Percentiles rank a stretch among this genome's conserved stretches.
Evolutionary conservation across 2,113 vertebrate species (phyloP).

Genomic region (Apodemus sylvaticus): DNA sequence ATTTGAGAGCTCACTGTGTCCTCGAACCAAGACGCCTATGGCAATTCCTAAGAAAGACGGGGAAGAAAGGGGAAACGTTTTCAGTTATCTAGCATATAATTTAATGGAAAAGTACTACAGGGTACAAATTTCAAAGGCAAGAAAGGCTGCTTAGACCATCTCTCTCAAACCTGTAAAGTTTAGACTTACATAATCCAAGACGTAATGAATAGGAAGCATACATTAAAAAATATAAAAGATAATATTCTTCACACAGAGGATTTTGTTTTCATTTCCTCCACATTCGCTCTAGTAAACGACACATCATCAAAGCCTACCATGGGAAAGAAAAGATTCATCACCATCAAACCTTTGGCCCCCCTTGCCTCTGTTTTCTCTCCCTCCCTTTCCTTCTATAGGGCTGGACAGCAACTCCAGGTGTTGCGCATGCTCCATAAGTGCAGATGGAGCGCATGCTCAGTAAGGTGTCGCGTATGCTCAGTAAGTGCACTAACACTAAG

Average conservation of each 20-base stretch:
- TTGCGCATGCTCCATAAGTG: not conserved
- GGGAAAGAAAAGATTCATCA: not conserved
- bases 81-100: constrained; percentile 35
- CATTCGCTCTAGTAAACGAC: not conserved
- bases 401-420: not conserved
- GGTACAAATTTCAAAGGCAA: constrained; percentile 19
- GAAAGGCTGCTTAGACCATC: constrained; percentile 9
- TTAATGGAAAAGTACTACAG: not conserved
- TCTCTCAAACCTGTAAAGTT: constrained; percentile 1
- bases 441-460: not conserved
- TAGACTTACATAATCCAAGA: constrained; percentile 34
- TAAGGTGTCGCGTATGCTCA: not conserved
- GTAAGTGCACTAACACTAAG: not conserved
- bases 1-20: constrained; percentile 90
- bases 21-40: constrained; percentile 92
- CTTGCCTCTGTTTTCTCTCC: not conserved
- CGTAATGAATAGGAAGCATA: not conserved
- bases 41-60: constrained; percentile 89
- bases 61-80: not conserved
- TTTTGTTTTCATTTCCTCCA: not conserved
- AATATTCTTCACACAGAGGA: not conserved
- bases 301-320: not conserved
- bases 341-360: not conserved
- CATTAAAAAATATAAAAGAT: not conserved
- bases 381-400: not conserved